phyloP scores from a whole-genome alignment of 1,140 invertebrate species.

The Drosophila arizonae region DNA sequence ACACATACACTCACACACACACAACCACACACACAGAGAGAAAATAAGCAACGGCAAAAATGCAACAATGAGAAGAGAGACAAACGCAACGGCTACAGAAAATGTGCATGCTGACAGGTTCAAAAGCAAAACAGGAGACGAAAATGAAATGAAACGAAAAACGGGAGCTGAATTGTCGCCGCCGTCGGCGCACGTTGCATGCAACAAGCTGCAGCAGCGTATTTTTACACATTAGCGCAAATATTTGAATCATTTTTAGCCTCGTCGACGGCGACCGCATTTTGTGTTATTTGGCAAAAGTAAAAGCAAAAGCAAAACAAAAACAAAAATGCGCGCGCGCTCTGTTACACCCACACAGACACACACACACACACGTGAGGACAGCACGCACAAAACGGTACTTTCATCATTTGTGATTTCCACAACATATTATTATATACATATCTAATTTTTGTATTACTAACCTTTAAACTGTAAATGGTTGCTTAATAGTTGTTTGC shows the following conservation, averaged over 20 bases:
- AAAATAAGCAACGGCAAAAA: constrained; percentile 37
- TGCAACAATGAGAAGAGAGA: constrained; percentile 45
- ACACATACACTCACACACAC: constrained; percentile 20
- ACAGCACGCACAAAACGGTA: constrained; percentile 40
- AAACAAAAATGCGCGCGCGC: constrained; percentile 24
- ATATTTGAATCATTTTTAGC: constrained; percentile 61
- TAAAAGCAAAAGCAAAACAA: constrained; percentile 44
- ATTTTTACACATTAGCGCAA: constrained; percentile 69
- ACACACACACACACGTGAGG: background rate
- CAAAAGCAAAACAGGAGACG: constrained; percentile 50
- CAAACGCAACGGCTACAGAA: constrained; percentile 45
- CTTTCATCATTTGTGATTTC: constrained; percentile 46
- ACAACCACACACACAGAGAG: constrained; percentile 21
- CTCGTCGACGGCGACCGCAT: constrained; percentile 49
- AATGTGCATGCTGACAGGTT: constrained; percentile 53
- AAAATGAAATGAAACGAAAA: constrained; percentile 51
- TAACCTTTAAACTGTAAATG: constrained; percentile 44
- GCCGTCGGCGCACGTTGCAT: constrained; percentile 48
- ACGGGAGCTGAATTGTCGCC: constrained; percentile 42
- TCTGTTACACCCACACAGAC: constrained; percentile 32
- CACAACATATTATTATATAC: constrained; percentile 23
- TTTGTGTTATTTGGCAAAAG: constrained; percentile 50
- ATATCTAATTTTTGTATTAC: constrained; percentile 27
- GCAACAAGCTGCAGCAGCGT: constrained; percentile 69
- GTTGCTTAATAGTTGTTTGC: constrained; percentile 9